phyloP scores from a whole-genome alignment of 30 jellyfish, hydroid and myxozoan species.

The Chrysaora quinquecirrha region DNA sequence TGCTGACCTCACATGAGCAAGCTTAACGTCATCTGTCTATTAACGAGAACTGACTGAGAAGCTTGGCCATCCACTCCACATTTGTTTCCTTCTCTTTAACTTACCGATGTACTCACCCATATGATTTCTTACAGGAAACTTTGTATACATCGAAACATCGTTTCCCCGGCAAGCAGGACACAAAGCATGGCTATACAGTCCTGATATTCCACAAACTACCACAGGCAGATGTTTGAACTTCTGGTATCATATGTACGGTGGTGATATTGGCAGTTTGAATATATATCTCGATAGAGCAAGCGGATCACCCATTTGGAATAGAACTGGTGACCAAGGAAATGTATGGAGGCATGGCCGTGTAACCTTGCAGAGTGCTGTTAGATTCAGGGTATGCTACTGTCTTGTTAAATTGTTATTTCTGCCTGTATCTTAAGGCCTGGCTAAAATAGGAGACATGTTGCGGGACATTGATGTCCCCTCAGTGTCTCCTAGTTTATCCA shows the following conservation, averaged over 20 bases:
- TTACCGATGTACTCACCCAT: no score
- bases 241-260: conserved; percentile 98
- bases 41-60: no score
- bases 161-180: conserved; percentile 83
- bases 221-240: conserved; percentile 88
- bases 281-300: conserved; percentile 57
- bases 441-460: no score
- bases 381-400: conserved; percentile 64
- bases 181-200: conserved; percentile 86
- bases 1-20: no score
- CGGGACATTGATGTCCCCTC: no score
- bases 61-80: no score
- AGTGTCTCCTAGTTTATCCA: no score
- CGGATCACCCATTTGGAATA: conserved; percentile 84
- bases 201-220: conserved; percentile 23
- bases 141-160: conserved; percentile 89
- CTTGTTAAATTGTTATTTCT: no score
- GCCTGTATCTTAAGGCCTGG: no score
- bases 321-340: conserved; percentile 94
- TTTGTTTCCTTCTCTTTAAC: no score
- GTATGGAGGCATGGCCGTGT: conserved; percentile 97
- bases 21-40: no score
- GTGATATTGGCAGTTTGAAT: conserved; percentile 80
- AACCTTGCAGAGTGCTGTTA: conserved; percentile 46
- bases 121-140: conserved; percentile 87